Base-by-base conservation (phyloP, 2,113 vertebrate genomes). In the Electrona antarctica region DNA sequence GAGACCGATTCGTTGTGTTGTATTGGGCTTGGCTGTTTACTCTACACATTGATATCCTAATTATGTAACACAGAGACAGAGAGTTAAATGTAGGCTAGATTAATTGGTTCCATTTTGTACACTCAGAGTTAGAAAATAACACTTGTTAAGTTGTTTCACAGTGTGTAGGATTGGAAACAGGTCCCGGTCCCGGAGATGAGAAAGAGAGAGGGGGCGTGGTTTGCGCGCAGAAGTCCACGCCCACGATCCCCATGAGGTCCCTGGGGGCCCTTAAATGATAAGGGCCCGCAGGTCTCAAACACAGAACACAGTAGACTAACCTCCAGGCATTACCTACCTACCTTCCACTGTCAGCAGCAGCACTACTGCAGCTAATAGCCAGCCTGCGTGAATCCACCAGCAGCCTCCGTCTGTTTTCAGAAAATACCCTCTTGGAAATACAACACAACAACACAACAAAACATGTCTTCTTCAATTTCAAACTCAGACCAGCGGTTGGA, bases 401-500 rank as follows among this genome's bases (percentile, higher is more conserved):
- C 47, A 51, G 46, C 52, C 57, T 63, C 13, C 21, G 7, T 59
- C 28, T 58, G 29, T 71, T 1, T 61, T 21, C 21, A 21, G 21
- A 6, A 41, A 41, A 41, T 6, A 41, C 33, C 5, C 33, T 41
- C 21, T 49, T 55, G 90, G 84, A 88, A 86, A 73, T 87, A 47
- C 33, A 41, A 41, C 3, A 41, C 33, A 41, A n/a, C n/a, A n/a
- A 41, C 3, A 3, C 3, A 41, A 41, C 33, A 3, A 6, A 41
- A 3, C 33, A 94, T 94, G 93, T 89, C 80, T 72, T 91, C 93
- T 8, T 84, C n/a, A n/a, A n/a, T n/a, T n/a, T n/a, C 89, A 65
- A 90, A 78, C 81, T 65, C 88, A 2, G 93, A 94, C 83, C 92
- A 93, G 82, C 91, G 93, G 8, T 88, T 95, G 74, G 94, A 94